Percentiles rank a stretch among this genome's conserved stretches.
These are phyloP conservation scores for Sycophila sp. DNA, from an alignment of 1,140 invertebrate genomes.

Conservation along the genomic window DNA sequence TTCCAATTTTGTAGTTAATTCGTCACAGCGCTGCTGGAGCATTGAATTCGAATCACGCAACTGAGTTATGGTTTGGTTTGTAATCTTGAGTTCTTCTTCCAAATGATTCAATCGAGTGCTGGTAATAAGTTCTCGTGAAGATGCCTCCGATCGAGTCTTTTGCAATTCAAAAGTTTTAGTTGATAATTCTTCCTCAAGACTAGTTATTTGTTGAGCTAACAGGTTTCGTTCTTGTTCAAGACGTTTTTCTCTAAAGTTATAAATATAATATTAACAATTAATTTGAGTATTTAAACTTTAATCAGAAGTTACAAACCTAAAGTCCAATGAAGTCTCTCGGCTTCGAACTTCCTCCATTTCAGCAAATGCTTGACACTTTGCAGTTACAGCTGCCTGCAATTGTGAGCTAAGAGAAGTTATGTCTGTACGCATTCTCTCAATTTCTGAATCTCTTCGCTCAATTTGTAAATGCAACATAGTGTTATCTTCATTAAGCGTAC, in stretches of 20 bases:
- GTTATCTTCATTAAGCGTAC: constrained; percentile 75
- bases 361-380: constrained; percentile 85
- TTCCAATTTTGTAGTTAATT: constrained; percentile 77
- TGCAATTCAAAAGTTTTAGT: constrained; percentile 81
- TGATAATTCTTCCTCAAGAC: constrained; percentile 79
- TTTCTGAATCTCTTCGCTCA: constrained; percentile 75
- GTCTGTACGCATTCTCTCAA: constrained; percentile 75
- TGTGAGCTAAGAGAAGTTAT: constrained; percentile 73
- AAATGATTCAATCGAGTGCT: constrained; percentile 82
- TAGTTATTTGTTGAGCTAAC: constrained; percentile 79
- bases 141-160: constrained; percentile 78
- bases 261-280: background rate
- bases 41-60: constrained; percentile 75
- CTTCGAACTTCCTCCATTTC: constrained; percentile 83
- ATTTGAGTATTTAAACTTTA: background rate
- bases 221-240: constrained; percentile 82
- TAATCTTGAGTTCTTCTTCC: constrained; percentile 79
- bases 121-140: constrained; percentile 75
- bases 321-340: constrained; percentile 80
- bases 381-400: constrained; percentile 73
- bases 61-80: constrained; percentile 72
- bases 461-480: constrained; percentile 76
- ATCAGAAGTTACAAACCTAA: constrained; percentile 63
- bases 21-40: constrained; percentile 76
- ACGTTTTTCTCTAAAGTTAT: constrained; percentile 73